Evolutionary conservation across 2,888 invertebrate genomes (phyloP), one percentile per base, ranked within the genome.

Genomic region (Eupithecia inturbata): DNA sequence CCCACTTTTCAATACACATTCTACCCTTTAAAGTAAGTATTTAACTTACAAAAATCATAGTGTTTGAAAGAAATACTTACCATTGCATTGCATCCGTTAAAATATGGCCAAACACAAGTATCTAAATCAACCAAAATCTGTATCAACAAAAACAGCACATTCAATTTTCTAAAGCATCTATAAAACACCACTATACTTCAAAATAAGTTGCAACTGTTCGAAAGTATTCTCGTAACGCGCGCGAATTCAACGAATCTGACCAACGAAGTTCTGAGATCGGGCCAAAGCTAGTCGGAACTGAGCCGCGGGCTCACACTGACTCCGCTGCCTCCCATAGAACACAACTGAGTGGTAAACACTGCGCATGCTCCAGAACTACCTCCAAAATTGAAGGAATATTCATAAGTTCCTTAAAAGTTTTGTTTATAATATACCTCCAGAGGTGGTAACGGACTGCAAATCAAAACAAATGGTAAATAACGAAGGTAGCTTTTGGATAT

Each of bases 341-440:
- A 63, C 67, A 26, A 26, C 12, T 57, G 26, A 57, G 22, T 3
- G 14, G 10, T 22, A 5, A 22, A 57, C 75, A 89, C 77, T 77
- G 90, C 94, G 93, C 94, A 91, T 91, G 93, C 92, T 80, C 91
- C 78, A 68, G 78, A 87, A 92, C 92, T 92, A 91, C 89, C 92
- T 92, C 90, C 89, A 88, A 89, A 84, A 83, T 80, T 81, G 80
- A 84, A 85, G 81, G 87, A 90, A 92, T 91, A 91, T 91, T 91
- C 89, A 90, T 90, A 92, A 93, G 91, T 92, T 90, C 89, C 85
- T 91, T 91, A 89, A 88, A 89, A 91, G 89, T 92, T 91, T 91
- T 89, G 88, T 89, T 90, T 89, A 87, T 81, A 86, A 91, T 91
- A 87, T 84, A 85, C 74, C 89, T 87, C 84, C 71, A 62, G 85